Conservation (phyloP, 2,888 invertebrate genomes). For the Mallateleia sp. region DNA sequence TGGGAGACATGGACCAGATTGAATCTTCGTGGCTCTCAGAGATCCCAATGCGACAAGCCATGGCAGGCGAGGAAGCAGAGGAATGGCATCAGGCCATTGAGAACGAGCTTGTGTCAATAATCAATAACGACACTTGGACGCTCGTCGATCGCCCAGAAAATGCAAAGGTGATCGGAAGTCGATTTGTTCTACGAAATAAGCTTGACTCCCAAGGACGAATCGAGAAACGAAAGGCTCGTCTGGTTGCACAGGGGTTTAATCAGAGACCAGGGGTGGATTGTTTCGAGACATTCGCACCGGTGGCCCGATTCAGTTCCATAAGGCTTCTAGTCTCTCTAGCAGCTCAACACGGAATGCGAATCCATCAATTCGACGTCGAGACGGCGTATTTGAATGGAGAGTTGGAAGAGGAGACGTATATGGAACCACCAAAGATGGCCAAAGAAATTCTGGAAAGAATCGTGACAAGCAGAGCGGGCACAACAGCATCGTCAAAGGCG, state of each 20-base stretch:
- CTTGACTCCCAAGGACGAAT: neutral
- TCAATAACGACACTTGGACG: conserved; percentile 1
- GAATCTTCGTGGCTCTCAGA: neutral
- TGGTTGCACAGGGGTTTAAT: neutral
- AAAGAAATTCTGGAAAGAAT: neutral
- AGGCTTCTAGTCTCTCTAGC: neutral
- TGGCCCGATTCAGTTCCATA: neutral
- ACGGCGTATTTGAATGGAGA: conserved; percentile 1
- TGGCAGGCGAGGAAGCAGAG: neutral
- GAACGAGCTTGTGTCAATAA: neutral
- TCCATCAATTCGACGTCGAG: neutral
- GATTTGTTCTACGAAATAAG: neutral
- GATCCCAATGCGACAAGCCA: neutral
- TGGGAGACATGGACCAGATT: too few relatives aligned
- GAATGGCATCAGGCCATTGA: conserved; percentile 7
- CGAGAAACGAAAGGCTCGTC: neutral
- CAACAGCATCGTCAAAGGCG: too few relatives aligned
- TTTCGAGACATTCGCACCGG: neutral
- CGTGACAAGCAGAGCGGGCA: too few relatives aligned
- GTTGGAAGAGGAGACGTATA: neutral
- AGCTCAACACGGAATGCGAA: neutral
- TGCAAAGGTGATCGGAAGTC: neutral
- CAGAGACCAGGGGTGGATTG: neutral
- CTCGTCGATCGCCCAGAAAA: neutral
- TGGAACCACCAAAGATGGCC: neutral